Conservation (phyloP, 2,888 invertebrate genomes). For the Flabesymbios commensalis region DNA sequence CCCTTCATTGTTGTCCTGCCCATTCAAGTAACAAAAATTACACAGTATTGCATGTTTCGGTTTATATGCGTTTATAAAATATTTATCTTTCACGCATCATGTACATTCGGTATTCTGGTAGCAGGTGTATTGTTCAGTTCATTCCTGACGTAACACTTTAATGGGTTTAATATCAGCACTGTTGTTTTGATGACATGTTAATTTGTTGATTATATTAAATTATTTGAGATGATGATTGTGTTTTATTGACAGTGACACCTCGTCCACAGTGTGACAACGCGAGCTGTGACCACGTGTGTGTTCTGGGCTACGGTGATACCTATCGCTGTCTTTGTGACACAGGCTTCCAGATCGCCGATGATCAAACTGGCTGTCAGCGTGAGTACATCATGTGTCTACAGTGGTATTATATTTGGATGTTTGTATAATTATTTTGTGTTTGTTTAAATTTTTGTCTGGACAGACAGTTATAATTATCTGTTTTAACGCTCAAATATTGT, state of each 20-base stretch:
- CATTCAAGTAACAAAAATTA: too few species aligned
- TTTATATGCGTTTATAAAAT: too few species aligned
- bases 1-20: too few species aligned
- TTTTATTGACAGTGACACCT: slow-evolving; percentile 16
- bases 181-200: too few species aligned
- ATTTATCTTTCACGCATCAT: too few species aligned
- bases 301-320: slow-evolving; percentile 70
- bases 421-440: not conserved
- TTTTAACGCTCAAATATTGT: too few species aligned
- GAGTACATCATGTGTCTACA: slow-evolving; percentile 4
- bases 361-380: slow-evolving; percentile 78
- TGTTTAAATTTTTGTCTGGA: not conserved
- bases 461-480: not conserved
- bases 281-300: slow-evolving; percentile 91
- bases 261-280: slow-evolving; percentile 69
- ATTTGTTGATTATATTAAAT: not conserved
- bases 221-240: not conserved
- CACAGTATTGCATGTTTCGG: too few species aligned
- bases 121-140: too few species aligned
- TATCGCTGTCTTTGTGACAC: slow-evolving; percentile 91
- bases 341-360: slow-evolving; percentile 77
- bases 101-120: too few species aligned
- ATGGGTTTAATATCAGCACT: too few species aligned
- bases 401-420: not conserved
- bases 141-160: too few species aligned